Conservation (phyloP, 2,888 invertebrate species). For the Synanthedon formicaeformis region DNA sequence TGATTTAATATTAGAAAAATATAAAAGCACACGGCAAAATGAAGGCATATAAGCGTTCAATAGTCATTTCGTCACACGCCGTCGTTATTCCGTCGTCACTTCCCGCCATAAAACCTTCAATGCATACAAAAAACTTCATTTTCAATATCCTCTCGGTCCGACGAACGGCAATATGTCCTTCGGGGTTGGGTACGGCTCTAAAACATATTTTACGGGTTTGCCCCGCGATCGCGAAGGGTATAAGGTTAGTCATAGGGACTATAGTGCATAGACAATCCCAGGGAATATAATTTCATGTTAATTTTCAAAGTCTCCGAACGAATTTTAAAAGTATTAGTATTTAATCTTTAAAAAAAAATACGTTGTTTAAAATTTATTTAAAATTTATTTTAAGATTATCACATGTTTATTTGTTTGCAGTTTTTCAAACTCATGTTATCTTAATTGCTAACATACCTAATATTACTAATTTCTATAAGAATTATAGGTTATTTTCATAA, state of each 20-base stretch:
- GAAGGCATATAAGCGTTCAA: constrained; percentile 7
- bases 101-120: constrained; percentile 35
- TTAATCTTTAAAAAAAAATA: background rate
- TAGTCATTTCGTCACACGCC: constrained; percentile 10
- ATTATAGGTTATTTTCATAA: no score
- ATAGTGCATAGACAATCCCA: constrained; percentile 18
- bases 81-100: constrained; percentile 14
- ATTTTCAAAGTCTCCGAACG: constrained; percentile 11
- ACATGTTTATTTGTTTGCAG: no score
- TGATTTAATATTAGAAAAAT: no score
- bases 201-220: constrained; percentile 42
- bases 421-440: no score
- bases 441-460: no score
- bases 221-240: constrained; percentile 21
- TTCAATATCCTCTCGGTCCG: constrained; percentile 35
- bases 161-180: constrained; percentile 31
- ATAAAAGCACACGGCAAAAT: background rate
- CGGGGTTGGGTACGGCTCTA: constrained; percentile 25
- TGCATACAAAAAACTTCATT: constrained; percentile 52
- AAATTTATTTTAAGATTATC: no score
- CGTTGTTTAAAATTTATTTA: no score
- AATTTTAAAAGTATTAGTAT: constrained; percentile 1
- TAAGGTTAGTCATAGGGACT: constrained; percentile 27
- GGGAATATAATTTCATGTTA: constrained; percentile 3
- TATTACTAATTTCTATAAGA: no score